phyloP scores from a whole-genome alignment of 2,888 invertebrate species.

The Adelognathus sp. region DNA sequence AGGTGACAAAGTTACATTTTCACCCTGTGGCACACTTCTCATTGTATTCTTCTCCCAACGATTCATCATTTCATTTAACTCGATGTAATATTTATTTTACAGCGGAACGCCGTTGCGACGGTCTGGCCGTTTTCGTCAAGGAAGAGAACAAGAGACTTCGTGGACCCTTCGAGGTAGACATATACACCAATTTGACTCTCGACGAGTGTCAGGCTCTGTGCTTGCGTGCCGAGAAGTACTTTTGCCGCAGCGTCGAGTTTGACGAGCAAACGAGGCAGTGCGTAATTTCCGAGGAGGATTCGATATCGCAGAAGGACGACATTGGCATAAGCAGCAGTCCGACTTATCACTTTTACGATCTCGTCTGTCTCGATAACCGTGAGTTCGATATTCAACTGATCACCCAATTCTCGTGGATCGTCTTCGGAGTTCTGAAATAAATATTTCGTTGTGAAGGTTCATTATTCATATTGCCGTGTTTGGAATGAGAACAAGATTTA shows the following conservation, averaged over 20 bases:
- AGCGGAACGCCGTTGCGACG: conserved; percentile 94
- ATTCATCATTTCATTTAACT: background rate
- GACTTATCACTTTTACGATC: conserved; percentile 93
- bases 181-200: conserved; percentile 92
- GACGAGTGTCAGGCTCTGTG: conserved; percentile 95
- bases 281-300: conserved; percentile 95
- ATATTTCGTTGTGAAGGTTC: too few relatives aligned
- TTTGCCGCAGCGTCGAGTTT: conserved; percentile 94
- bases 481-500: too few relatives aligned
- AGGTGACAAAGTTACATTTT: too few relatives aligned
- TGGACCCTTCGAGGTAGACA: conserved; percentile 94
- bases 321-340: conserved; percentile 92
- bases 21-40: too few relatives aligned
- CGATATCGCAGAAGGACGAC: conserved; percentile 93
- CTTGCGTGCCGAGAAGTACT: conserved; percentile 93
- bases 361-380: conserved; percentile 95
- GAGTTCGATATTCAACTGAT: conserved; percentile 82
- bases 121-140: conserved; percentile 93
- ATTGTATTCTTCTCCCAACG: background rate
- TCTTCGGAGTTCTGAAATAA: too few relatives aligned
- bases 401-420: background rate
- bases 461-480: too few relatives aligned
- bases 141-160: conserved; percentile 94
- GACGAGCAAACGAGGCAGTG: conserved; percentile 94
- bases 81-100: background rate